phyloP scores from a whole-genome alignment of 2,113 vertebrate genomes.

The Monopterus albus region DNA sequence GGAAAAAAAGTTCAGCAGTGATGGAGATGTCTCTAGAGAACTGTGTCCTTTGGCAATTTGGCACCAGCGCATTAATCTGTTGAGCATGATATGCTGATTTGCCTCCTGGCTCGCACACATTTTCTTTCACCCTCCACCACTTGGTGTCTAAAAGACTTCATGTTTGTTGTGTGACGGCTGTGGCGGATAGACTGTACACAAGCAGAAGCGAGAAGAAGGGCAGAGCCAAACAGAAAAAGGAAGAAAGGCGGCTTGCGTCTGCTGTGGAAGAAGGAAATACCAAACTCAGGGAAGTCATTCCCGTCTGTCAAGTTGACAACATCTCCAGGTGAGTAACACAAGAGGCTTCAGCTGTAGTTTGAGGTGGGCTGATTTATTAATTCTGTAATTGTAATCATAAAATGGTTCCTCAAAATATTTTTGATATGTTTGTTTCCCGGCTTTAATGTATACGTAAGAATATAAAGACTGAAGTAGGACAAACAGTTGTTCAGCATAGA shows the following conservation, averaged over 20 bases:
- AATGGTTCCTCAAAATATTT: background rate
- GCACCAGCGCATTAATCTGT: constrained; percentile 67
- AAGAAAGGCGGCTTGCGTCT: constrained; percentile 41
- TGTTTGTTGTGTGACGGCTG: constrained; percentile 65
- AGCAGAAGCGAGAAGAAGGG: constrained; percentile 58
- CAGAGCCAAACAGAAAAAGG: constrained; percentile 33
- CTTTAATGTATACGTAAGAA: background rate
- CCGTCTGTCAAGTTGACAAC: constrained; percentile 20
- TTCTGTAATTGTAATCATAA: background rate
- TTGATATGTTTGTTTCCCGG: background rate
- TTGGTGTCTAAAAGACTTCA: constrained; percentile 42
- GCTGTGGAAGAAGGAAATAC: constrained; percentile 57
- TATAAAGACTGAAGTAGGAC: background rate
- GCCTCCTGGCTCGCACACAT: constrained; percentile 17
- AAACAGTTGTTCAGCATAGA: background rate
- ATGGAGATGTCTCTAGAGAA: constrained; percentile 26
- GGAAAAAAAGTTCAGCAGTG: background rate
- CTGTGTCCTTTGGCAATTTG: constrained; percentile 51
- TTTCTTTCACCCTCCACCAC: constrained; percentile 57
- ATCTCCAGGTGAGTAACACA: constrained; percentile 56
- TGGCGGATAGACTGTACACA: constrained; percentile 49
- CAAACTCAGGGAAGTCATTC: constrained; percentile 24
- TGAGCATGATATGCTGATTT: constrained; percentile 61
- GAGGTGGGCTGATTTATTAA: background rate
- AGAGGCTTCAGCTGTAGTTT: background rate